Conservation (phyloP, 2,888 invertebrate genomes). For the Lydus trimaculatus region DNA sequence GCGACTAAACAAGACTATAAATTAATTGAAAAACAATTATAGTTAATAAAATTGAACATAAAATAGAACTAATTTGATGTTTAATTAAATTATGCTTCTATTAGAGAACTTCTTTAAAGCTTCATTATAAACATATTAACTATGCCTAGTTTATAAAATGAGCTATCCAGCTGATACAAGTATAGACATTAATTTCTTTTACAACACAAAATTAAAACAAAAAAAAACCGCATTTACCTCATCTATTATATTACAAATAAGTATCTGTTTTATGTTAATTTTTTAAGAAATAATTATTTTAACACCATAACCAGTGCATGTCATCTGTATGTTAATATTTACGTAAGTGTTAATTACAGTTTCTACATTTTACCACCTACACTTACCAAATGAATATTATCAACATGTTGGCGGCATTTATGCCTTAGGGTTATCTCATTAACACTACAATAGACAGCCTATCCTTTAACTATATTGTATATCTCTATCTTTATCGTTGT, state of each 20-base stretch:
- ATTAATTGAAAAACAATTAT: constrained; percentile 8
- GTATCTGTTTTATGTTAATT: too few species aligned
- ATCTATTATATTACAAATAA: too few species aligned
- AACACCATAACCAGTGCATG: neutral
- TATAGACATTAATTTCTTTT: neutral
- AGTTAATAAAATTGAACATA: constrained; percentile 8
- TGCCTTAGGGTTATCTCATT: constrained; percentile 8
- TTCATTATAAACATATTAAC: constrained; percentile 4
- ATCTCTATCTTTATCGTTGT: neutral
- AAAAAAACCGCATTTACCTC: neutral
- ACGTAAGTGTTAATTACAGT: constrained; percentile 11
- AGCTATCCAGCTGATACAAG: neutral
- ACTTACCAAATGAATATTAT: neutral
- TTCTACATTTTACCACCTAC: constrained; percentile 8
- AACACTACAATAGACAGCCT: constrained; percentile 10
- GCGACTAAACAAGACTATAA: neutral
- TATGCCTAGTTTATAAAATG: neutral
- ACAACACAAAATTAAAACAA: neutral
- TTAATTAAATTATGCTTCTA: constrained; percentile 2
- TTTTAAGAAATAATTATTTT: neutral
- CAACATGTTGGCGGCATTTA: constrained; percentile 5
- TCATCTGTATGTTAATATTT: constrained; percentile 1
- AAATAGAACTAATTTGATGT: neutral
- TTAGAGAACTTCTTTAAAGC: neutral
- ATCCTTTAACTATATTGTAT: constrained; percentile 1